Conservation (phyloP, 2,888 invertebrate species). For the Tolmerus cingulatus region DNA sequence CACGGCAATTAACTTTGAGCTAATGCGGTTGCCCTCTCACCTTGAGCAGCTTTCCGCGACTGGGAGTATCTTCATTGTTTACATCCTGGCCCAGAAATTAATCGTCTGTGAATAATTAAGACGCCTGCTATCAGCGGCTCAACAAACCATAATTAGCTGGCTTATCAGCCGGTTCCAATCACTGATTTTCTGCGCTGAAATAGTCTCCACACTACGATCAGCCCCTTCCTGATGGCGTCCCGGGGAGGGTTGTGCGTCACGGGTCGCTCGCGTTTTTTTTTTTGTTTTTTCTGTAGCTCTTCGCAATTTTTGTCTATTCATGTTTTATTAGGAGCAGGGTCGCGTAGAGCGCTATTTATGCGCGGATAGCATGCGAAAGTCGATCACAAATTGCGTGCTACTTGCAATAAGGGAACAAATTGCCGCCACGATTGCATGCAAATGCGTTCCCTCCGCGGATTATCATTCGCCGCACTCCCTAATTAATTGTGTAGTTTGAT, state of each 20-base stretch:
- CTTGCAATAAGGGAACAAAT: slow-evolving; percentile 34
- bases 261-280: neutral
- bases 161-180: slow-evolving; percentile 20
- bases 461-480: slow-evolving; percentile 7
- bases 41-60: neutral
- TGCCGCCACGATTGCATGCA: slow-evolving; percentile 21
- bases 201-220: neutral
- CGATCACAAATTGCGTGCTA: slow-evolving; percentile 35
- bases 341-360: neutral
- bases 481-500: slow-evolving; percentile 33
- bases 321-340: neutral
- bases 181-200: slow-evolving; percentile 1
- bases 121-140: slow-evolving; percentile 30
- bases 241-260: neutral
- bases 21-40: slow-evolving; percentile 3
- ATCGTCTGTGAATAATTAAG: slow-evolving; percentile 39
- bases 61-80: slow-evolving; percentile 25
- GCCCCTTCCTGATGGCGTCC: neutral
- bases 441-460: slow-evolving; percentile 10
- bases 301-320: neutral
- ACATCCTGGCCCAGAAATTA: slow-evolving; percentile 38
- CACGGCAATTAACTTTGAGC: neutral
- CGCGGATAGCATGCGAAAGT: slow-evolving; percentile 6
- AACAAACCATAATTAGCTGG: slow-evolving; percentile 36
- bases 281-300: neutral